phyloP scores from a whole-genome alignment of 92 coral and sea anemone species.

The Epizoanthus ramosus region DNA sequence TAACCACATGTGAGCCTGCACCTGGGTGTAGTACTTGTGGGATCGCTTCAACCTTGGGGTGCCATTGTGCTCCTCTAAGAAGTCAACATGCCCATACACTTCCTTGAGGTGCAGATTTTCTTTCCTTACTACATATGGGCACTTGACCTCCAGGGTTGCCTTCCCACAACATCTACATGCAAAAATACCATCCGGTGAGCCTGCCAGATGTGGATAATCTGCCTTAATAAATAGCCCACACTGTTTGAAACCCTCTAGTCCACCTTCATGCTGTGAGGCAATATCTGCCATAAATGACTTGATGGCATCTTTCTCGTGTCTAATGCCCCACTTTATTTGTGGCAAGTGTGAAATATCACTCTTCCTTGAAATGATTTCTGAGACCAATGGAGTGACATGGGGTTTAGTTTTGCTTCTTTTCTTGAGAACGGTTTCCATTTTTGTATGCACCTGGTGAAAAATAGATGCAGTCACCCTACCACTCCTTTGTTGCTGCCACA shows the following conservation, averaged over 20 bases:
- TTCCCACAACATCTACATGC: conserved; percentile 24
- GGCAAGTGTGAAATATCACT: conserved; percentile 20
- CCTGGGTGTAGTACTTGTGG: conserved; percentile 38
- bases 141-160: conserved; percentile 39
- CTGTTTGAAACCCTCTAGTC: conserved; percentile 35
- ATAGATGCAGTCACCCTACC: conserved; percentile 34
- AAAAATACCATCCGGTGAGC: conserved; percentile 53
- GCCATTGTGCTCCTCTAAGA: conserved; percentile 36
- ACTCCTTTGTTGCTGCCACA: conserved; percentile 23
- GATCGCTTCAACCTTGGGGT: conserved; percentile 19
- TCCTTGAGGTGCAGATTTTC: not conserved
- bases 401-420: not conserved
- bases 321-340: conserved; percentile 33
- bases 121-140: conserved; percentile 28
- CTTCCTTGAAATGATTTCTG: too few relatives aligned
- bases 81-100: conserved; percentile 7
- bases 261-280: conserved; percentile 39
- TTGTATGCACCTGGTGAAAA: conserved; percentile 20
- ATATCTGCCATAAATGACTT: conserved; percentile 38
- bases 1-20: conserved; percentile 13
- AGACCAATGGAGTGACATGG: too few relatives aligned
- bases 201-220: conserved; percentile 51
- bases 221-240: conserved; percentile 45
- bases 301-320: conserved; percentile 40
- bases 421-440: not conserved